Base-by-base conservation (phyloP, 1,140 invertebrate genomes). In the Zaprionus africanus region DNA sequence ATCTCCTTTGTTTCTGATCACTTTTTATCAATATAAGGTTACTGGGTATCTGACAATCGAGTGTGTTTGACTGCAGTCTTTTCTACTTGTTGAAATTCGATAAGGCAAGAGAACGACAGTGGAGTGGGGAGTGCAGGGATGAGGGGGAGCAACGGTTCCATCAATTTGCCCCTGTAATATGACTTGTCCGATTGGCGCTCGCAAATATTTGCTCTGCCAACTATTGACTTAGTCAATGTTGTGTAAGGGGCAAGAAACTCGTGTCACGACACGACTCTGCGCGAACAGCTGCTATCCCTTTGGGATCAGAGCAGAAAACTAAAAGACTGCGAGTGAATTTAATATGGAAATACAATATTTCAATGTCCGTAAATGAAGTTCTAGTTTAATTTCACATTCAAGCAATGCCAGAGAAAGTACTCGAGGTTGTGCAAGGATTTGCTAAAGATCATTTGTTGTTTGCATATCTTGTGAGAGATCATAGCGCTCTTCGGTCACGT, bases 71-170 rank as follows among this genome's bases (percentile, higher is more conserved):
- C 3, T 46, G n/a, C n/a, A 46, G 7, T 2, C n/a, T 9, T 46
- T 46, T 46, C 41, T 46, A 46, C 41, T 56, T 75, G 66, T 24
- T 61, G 63, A 62, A 68, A 56, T 57, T 38, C 61, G 79, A 81
- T 77, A 76, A 75, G 60, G 28, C 26, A 31, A 36, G 19, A 36
- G 19, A 36, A 7, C 38, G 15, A 49, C 5, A 62, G 38, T 41
- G 15, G 36, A 22, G 49, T 7, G 43, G 19, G 19, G 3, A 22
- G 17, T 5, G 17, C 31, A 11, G 31, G 31, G 31, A 34, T 34
- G 11, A 11, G 7, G 9, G 19, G 7, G 9, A 51, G 46, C 12
- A 17, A 17, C n/a, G 41, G 38, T 46, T 70, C 66, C 59, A 69
- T 67, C 43, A 53, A 66, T 63, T 76, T 41, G 58, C 53, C 17